These are phyloP conservation scores for Fragum sueziense DNA, from an alignment of 2,888 invertebrate species.

Conservation along the genomic window DNA sequence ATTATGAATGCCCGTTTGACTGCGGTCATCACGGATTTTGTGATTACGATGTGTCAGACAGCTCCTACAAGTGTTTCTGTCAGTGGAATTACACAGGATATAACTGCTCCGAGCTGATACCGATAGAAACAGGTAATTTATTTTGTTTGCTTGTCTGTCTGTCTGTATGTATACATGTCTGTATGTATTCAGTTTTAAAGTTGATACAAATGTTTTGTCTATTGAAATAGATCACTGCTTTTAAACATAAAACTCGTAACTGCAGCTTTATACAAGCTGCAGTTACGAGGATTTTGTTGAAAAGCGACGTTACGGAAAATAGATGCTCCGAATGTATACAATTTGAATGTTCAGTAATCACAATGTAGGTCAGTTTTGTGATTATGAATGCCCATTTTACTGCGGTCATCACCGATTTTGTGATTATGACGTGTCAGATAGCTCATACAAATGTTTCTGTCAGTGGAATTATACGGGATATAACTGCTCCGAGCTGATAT, in stretches of 20 bases:
- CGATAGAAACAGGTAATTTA: conserved; percentile 43
- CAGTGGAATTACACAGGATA: conserved; percentile 59
- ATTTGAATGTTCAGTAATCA: too few relatives aligned
- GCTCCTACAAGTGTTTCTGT: conserved; percentile 54
- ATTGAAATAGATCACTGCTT: too few relatives aligned
- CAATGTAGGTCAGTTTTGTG: conserved; percentile 63
- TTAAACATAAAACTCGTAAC: too few relatives aligned
- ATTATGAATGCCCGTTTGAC: conserved; percentile 55
- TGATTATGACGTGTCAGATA: conserved; percentile 34
- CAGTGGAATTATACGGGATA: conserved; percentile 59
- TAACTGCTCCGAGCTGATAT: conserved; percentile 53
- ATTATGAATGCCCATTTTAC: conserved; percentile 54
- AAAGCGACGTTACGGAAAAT: too few relatives aligned
- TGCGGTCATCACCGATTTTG: conserved; percentile 64
- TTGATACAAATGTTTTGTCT: too few relatives aligned
- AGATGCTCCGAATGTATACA: too few relatives aligned
- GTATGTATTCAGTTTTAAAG: too few relatives aligned
- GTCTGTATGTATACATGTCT: too few relatives aligned
- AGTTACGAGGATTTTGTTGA: too few relatives aligned
- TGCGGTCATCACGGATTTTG: conserved; percentile 64
- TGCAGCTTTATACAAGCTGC: too few relatives aligned
- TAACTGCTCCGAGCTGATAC: conserved; percentile 53
- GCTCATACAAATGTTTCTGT: conserved; percentile 54
- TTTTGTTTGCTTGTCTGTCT: too few relatives aligned
- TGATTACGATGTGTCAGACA: conserved; percentile 34